Base-by-base conservation (phyloP, 2,888 invertebrate genomes). In the Macrostomum cliftonense region DNA sequence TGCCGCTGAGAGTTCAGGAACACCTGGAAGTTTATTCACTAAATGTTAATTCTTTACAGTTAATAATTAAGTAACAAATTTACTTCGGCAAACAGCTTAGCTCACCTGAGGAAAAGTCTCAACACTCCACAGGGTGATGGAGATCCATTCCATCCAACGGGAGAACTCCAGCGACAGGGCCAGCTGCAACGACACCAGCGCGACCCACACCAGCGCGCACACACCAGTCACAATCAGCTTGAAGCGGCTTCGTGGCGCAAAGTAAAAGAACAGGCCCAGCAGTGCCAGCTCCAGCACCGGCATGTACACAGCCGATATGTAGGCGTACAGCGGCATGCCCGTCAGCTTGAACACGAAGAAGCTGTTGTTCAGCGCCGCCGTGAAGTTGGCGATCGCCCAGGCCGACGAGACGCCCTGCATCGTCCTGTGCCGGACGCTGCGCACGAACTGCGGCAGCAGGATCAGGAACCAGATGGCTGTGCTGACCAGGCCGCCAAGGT, bases 51-150 rank as follows among this genome's bases (percentile, higher is more conserved):
- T n/a, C n/a, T n/a, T n/a, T n/a, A n/a, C n/a, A n/a, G n/a, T n/a
- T n/a, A n/a, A n/a, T n/a, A n/a, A n/a, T n/a, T n/a, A n/a, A n/a
- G n/a, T n/a, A n/a, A n/a, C n/a, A n/a, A n/a, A n/a, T n/a, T n/a
- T n/a, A n/a, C n/a, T n/a, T n/a, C n/a, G n/a, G n/a, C n/a, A n/a
- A n/a, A n/a, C n/a, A n/a, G n/a, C n/a, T n/a, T n/a, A n/a, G n/a
- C n/a, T n/a, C n/a, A 28, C 28, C 58, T 59, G 58, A 37, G 58
- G 58, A 50, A 59, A 55, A 5, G 57, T 56, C 45, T 58, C 58
- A 14, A 58, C 47, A 42, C 57, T 55, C 58, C 58, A 59, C 2
- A 59, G 50, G 7, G 51, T 37, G 28, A 59, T 58, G 17, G 58
- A 57, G 4, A 55, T 50, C 49, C 57, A 59, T 21, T 58, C 55